Evolutionary conservation across 64 coral and sea anemone species (phyloP), one percentile per base, ranked within the genome.

Genomic region (Stichodactyla mertensii): DNA sequence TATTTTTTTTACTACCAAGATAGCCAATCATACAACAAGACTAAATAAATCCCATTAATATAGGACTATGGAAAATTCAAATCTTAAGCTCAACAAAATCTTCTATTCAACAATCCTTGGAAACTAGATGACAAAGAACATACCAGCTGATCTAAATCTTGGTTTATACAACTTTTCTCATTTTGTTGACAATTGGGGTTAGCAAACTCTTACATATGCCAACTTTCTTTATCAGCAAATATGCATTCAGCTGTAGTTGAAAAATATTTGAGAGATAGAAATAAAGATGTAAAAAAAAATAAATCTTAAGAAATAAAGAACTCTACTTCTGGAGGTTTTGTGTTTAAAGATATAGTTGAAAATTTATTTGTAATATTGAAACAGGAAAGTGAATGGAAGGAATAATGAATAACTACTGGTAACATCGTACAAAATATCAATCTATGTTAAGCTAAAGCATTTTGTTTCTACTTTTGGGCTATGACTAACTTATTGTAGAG

Each of bases 81-180:
- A 74, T 74, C 24, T 74, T 27, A 23, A 74, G 69, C 69, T 74
- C 27, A 31, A 74, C 11, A 74, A 23, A 74, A 74, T 74, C n/a
- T 74, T 74, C 24, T 14, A 26, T 74, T 74, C 69, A 74, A 74
- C 69, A 74, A 74, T 31, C 24, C 10, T 74, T 74, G 69, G 24
- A 69, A 58, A n/a, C 22, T 18, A 28, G 24, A 74, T 31, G 24
- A 55, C 2, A 52, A 18, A 53, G 19, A 81, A 81, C 5, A 81
- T 18, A 55, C 16, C 78, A 81, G 78, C 78, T 80, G 78, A 80
- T 18, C 78, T 52, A 80, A 80, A 80, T 52, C 52, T 81, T 55
- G 15, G 78, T 81, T 81, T 81, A 22, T 52, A 53, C 78, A 81
- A 81, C 16, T 81, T 55, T 81, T 28, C 7, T 7, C 16, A 53